These are phyloP conservation scores for Apteryx mantelli DNA, from an alignment of 2,113 vertebrate genomes.

Conservation along the genomic window DNA sequence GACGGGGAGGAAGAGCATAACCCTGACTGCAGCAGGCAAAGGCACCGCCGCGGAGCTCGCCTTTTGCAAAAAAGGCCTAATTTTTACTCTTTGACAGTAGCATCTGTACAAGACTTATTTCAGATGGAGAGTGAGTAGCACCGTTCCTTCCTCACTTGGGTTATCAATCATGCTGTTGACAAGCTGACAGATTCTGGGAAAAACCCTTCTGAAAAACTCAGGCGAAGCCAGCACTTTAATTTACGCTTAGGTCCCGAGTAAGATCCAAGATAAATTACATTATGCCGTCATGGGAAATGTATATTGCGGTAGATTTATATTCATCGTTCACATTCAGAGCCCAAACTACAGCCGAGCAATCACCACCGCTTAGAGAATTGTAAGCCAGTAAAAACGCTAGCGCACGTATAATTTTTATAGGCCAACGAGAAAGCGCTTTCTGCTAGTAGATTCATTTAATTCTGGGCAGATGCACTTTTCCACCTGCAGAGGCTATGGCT, in stretches of 20 bases:
- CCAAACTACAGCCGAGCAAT: background rate
- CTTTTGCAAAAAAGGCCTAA: background rate
- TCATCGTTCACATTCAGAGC: background rate
- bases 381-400: background rate
- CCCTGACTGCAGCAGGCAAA: rapidly evolving
- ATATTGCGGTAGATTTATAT: background rate
- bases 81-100: background rate
- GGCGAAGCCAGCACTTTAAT: background rate
- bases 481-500: background rate
- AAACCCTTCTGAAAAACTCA: background rate
- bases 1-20: background rate
- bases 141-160: background rate
- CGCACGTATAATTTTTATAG: rapidly evolving
- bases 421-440: background rate
- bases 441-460: background rate
- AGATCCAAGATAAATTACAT: background rate
- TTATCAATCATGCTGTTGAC: background rate
- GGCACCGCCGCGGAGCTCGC: rapidly evolving
- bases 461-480: background rate
- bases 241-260: background rate
- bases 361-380: background rate
- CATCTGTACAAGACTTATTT: background rate
- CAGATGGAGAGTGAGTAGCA: background rate
- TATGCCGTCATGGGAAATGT: background rate
- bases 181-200: background rate